Conservation (phyloP, 2,888 invertebrate species). For the Siphonodentalium dalli region DNA sequence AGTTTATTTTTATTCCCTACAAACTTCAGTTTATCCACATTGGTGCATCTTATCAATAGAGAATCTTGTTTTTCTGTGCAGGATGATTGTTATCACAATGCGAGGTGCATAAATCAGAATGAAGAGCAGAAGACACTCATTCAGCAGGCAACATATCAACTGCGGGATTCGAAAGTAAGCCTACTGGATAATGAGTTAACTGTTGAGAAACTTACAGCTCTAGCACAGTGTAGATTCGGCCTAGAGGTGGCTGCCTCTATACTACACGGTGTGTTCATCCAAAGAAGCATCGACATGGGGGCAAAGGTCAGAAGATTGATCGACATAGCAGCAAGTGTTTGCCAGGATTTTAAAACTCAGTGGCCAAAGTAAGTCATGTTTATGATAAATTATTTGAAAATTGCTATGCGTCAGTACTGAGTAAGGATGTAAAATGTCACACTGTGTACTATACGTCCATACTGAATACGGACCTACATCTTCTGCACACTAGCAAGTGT, state of each 20-base stretch:
- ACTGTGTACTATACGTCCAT: too few relatives aligned
- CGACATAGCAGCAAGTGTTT: constrained; percentile 32
- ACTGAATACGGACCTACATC: too few relatives aligned
- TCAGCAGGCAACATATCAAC: constrained; percentile 21
- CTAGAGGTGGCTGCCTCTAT: constrained; percentile 35
- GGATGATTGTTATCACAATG: too few relatives aligned
- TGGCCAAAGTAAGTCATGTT: constrained; percentile 35
- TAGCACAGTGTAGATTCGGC: constrained; percentile 38
- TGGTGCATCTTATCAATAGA: too few relatives aligned
- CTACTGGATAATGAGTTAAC: constrained; percentile 15
- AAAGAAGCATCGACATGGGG: constrained; percentile 9
- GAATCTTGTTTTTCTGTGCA: too few relatives aligned
- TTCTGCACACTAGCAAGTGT: too few relatives aligned
- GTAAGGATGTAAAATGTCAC: too few relatives aligned
- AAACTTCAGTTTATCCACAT: too few relatives aligned
- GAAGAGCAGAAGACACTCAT: background rate
- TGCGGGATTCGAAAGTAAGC: constrained; percentile 14
- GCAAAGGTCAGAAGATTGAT: constrained; percentile 22
- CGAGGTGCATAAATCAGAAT: background rate
- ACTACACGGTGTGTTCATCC: constrained; percentile 26
- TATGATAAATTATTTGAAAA: too few relatives aligned
- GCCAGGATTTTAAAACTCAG: constrained; percentile 23
- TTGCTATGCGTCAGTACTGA: too few relatives aligned
- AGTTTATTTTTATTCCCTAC: too few relatives aligned
- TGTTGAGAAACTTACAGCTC: constrained; percentile 30